Conservation (phyloP, 1,140 invertebrate genomes). For the Penaeus japonicus region DNA sequence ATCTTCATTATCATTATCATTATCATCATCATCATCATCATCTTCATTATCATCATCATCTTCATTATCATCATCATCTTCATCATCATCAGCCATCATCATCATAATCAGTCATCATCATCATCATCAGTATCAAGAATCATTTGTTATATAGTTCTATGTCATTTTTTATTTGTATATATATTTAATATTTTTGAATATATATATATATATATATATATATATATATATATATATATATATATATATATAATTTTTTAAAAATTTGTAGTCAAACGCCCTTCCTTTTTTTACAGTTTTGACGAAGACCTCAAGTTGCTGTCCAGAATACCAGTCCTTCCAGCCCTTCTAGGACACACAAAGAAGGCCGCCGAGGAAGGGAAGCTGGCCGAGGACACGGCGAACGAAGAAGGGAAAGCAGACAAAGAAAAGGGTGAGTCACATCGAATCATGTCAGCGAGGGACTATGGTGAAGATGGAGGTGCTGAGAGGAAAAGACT, state of each 20-base stretch:
- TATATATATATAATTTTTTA: not conserved
- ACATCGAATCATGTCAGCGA: not conserved
- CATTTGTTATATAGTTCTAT: too few relatives aligned
- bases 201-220: not conserved
- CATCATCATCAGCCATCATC: too few relatives aligned
- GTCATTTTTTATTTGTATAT: too few relatives aligned
- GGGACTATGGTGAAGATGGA: too few relatives aligned
- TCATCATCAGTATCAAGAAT: too few relatives aligned
- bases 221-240: not conserved
- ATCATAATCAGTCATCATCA: too few relatives aligned
- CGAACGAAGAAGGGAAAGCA: not conserved
- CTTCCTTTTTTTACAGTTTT: slow-evolving; percentile 71
- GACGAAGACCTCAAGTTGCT: slow-evolving; percentile 77
- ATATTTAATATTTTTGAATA: not conserved
- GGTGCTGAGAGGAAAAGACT: too few relatives aligned
- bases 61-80: too few relatives aligned
- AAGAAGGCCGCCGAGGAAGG: slow-evolving; percentile 64
- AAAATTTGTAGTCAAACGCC: not conserved
- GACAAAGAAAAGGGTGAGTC: not conserved
- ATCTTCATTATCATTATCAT: too few relatives aligned
- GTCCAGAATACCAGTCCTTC: slow-evolving; percentile 82
- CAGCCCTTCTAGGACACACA: slow-evolving; percentile 70
- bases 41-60: too few relatives aligned
- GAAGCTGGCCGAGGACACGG: slow-evolving; percentile 49
- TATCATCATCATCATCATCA: too few relatives aligned